phyloP scores from a whole-genome alignment of 2,888 invertebrate species.

The Uloborus plumipes region DNA sequence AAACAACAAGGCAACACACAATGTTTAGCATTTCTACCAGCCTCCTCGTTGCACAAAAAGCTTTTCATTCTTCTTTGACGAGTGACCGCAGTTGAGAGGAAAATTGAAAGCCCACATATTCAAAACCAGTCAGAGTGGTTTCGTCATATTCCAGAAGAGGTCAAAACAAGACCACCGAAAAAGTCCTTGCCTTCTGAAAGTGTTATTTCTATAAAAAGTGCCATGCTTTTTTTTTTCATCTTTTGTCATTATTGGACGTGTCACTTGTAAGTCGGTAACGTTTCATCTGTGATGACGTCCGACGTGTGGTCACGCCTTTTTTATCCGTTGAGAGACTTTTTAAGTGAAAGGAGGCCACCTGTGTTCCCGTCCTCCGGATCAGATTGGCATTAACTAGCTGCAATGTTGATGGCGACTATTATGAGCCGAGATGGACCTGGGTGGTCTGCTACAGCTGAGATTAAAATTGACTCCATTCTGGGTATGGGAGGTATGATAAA shows the following conservation, averaged over 20 bases:
- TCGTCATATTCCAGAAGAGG: slow-evolving; percentile 13
- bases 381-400: too few species aligned
- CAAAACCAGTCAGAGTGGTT: slow-evolving; percentile 19
- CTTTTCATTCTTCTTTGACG: background rate
- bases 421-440: too few species aligned
- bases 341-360: slow-evolving; percentile 25
- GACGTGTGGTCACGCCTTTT: slow-evolving; percentile 37
- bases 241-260: slow-evolving; percentile 55
- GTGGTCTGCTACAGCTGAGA: too few species aligned
- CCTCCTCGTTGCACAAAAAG: background rate
- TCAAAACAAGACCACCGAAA: slow-evolving; percentile 29
- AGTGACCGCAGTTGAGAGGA: background rate
- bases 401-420: too few species aligned
- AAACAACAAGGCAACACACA: background rate
- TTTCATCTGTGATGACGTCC: slow-evolving; percentile 47
- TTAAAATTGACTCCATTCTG: too few species aligned
- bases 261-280: slow-evolving; percentile 33
- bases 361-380: background rate
- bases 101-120: slow-evolving; percentile 35
- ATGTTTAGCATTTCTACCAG: slow-evolving; percentile 1
- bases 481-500: too few species aligned
- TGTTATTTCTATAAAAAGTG: too few species aligned
- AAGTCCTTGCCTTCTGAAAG: too few species aligned
- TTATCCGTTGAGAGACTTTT: slow-evolving; percentile 9
- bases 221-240: slow-evolving; percentile 1